Evolutionary conservation across 1,140 invertebrate species (phyloP).

Genomic region (Hylaeus volcanicus): DNA sequence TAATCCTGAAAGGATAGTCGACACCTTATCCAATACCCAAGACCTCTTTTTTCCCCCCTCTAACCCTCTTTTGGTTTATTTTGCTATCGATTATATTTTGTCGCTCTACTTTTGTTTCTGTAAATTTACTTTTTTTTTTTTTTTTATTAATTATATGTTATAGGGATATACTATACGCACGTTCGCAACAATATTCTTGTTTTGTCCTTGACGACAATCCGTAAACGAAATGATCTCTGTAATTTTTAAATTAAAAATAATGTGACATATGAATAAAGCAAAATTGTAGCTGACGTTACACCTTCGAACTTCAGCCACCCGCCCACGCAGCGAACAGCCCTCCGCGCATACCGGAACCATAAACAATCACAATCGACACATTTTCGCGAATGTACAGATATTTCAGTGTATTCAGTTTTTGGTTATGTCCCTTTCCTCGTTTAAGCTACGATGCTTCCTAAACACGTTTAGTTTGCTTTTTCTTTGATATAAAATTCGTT

Average conservation of each 20-base stretch:
- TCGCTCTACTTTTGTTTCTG: slow-evolving; percentile 38
- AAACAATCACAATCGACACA: background rate
- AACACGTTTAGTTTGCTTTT: slow-evolving; percentile 4
- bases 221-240: slow-evolving; percentile 80
- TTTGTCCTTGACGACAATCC: slow-evolving; percentile 74
- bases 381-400: no score
- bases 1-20: slow-evolving; percentile 32
- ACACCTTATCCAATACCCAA: slow-evolving; percentile 11
- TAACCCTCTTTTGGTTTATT: background rate
- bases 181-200: slow-evolving; percentile 67
- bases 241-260: slow-evolving; percentile 78
- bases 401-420: no score
- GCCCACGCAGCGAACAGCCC: slow-evolving; percentile 44
- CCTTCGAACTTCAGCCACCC: slow-evolving; percentile 71
- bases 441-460: background rate
- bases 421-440: background rate
- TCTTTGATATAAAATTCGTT: background rate
- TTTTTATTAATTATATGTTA: slow-evolving; percentile 45
- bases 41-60: background rate
- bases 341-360: background rate
- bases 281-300: slow-evolving; percentile 76
- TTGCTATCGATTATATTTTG: slow-evolving; percentile 37
- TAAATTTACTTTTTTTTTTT: slow-evolving; percentile 12
- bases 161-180: slow-evolving; percentile 57
- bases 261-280: slow-evolving; percentile 78